phyloP scores from a whole-genome alignment of 2,113 vertebrate species.

The Nipponia nippon region DNA sequence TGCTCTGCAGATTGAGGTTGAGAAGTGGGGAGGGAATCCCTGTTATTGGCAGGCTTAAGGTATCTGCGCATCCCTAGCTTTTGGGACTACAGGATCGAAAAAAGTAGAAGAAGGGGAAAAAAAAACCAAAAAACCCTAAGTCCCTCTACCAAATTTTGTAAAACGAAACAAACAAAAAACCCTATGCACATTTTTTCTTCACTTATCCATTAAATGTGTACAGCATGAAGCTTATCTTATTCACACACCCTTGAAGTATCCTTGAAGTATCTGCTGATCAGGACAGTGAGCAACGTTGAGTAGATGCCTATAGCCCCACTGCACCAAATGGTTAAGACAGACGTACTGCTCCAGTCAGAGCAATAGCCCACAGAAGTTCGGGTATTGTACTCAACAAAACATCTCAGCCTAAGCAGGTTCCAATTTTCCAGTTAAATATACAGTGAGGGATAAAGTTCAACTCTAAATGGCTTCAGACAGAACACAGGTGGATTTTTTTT shows the following conservation, averaged over 20 bases:
- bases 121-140: neutral
- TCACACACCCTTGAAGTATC: neutral
- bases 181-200: neutral
- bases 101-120: neutral
- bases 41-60: neutral
- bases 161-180: neutral
- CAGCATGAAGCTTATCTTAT: neutral
- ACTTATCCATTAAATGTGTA: neutral
- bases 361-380: neutral
- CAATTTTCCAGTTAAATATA: neutral
- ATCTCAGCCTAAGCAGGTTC: neutral
- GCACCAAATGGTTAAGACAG: neutral
- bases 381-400: neutral
- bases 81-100: neutral
- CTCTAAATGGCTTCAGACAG: neutral
- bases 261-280: neutral
- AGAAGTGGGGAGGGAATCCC: neutral
- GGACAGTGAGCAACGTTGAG: neutral
- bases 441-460: neutral
- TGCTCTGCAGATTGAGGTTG: neutral
- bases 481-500: accelerated
- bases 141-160: neutral
- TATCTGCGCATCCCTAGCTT: neutral
- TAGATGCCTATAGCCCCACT: neutral
- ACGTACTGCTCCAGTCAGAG: neutral